Evolutionary conservation across 1,140 invertebrate genomes (phyloP), one percentile per base, ranked within the genome.

Genomic region (Chrysopa pallens): DNA sequence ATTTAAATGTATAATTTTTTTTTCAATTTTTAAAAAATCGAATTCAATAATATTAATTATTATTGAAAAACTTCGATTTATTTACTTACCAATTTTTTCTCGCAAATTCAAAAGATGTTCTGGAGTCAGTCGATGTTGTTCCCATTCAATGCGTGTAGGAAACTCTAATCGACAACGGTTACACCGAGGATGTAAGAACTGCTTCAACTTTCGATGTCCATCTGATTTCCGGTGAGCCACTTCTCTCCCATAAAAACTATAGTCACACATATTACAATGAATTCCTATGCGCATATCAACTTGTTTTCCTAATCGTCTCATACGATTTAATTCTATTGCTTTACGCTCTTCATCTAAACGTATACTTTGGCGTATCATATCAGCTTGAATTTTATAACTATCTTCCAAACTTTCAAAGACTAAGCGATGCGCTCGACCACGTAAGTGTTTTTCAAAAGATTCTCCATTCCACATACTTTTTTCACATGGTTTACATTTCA

Each of bases 401-500:
- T 85, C 79, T 46, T 81, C 78, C 17, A 81, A 69, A 52, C 81
- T 82, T 45, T 82, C 75, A 68, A 83, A 77, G 80, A 84, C 84
- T 52, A 72, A 51, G 38, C 67, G 69, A 59, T 73, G 71, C 14
- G 68, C 69, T 39, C 54, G 48, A 71, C 40, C 80, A 74, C 51
- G 73, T 70, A 84, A 63, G 60, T 84, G 81, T 59, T 84, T 84
- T 55, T 82, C 74, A 52, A 83, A 84, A 0, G 80, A 83, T 53
- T 81, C 66, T 12, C 78, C 80, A 54, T 86, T 81, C 82, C 82
- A 85, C 82, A 86, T 85, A 46, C 78, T 72, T 54, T 81, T 80
- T 50, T 73, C 75, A 53, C 78, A 81, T 46, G 80, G 70, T 52
- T 78, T 76, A 52, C 80, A 83, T 43, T 72, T 72, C 55, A 83